phyloP scores from a whole-genome alignment of 2,113 vertebrate genomes.

The Passer domesticus region DNA sequence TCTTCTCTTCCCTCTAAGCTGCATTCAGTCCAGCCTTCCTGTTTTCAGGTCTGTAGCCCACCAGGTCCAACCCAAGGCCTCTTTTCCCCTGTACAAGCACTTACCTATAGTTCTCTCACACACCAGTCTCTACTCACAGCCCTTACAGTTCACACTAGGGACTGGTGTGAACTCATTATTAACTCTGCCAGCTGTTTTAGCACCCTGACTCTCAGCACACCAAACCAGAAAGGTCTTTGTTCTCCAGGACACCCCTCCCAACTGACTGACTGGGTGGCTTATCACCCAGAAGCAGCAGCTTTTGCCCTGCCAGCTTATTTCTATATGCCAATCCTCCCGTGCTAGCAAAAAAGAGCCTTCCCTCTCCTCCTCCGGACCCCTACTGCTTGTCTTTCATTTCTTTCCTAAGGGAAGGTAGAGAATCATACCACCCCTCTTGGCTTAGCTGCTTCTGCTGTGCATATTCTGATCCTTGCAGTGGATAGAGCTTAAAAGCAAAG shows the following conservation, averaged over 20 bases:
- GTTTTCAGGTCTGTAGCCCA: background rate
- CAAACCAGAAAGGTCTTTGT: constrained; percentile 26
- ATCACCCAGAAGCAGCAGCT: constrained; percentile 48
- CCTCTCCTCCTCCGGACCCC: background rate
- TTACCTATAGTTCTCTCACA: background rate
- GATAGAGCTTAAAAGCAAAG: background rate
- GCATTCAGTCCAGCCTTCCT: background rate
- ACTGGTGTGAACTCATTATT: background rate
- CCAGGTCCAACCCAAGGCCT: background rate
- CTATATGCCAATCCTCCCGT: background rate
- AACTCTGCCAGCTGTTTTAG: constrained; percentile 41
- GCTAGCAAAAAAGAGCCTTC: background rate
- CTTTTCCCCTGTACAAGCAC: background rate
- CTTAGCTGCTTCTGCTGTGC: background rate
- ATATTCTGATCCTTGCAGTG: background rate
- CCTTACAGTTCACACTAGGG: background rate
- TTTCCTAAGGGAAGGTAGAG: background rate
- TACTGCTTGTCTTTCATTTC: background rate
- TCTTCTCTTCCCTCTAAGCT: background rate
- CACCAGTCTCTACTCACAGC: background rate
- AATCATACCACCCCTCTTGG: background rate
- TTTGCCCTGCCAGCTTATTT: constrained; percentile 8
- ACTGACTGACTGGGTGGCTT: constrained; percentile 19
- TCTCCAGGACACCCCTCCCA: background rate
- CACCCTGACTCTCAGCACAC: background rate